Percentiles rank a stretch among this genome's conserved stretches.
phyloP scores from a whole-genome alignment of 2,113 vertebrate genomes.

The Promerops cafer region DNA sequence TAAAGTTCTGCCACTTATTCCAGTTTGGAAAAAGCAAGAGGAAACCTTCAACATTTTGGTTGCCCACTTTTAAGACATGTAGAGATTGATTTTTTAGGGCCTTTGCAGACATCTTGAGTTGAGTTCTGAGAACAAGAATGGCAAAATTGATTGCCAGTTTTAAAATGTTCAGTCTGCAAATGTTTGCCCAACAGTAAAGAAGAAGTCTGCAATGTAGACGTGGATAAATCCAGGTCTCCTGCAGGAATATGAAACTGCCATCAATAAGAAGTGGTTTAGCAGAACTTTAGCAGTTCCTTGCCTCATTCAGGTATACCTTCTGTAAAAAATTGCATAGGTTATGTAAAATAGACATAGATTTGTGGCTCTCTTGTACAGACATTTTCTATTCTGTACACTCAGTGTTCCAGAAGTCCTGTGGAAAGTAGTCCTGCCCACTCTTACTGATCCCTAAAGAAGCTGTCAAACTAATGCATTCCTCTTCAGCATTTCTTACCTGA shows the following conservation, averaged over 20 bases:
- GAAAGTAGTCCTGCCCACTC: neutral
- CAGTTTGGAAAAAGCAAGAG: neutral
- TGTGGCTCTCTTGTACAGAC: neutral
- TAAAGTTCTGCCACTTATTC: neutral
- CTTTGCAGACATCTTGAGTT: neutral
- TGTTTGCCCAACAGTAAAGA: neutral
- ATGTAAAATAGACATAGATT: neutral
- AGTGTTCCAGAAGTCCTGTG: neutral
- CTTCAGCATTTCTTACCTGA: neutral
- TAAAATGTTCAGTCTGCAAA: neutral
- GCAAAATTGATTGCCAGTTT: neutral
- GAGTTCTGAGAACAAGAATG: neutral
- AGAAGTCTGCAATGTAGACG: neutral
- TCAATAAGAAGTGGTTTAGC: neutral
- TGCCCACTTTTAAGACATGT: neutral
- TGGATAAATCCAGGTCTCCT: neutral
- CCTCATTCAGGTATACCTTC: neutral
- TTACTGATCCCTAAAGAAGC: neutral
- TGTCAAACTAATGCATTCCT: neutral
- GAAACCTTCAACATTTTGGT: neutral
- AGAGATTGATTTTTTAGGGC: neutral
- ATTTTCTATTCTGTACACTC: neutral
- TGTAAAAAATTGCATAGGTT: neutral
- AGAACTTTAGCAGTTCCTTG: neutral
- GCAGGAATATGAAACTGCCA: neutral